Conservation (phyloP, 2,888 invertebrate species). For the Asteroscopus sphinx region DNA sequence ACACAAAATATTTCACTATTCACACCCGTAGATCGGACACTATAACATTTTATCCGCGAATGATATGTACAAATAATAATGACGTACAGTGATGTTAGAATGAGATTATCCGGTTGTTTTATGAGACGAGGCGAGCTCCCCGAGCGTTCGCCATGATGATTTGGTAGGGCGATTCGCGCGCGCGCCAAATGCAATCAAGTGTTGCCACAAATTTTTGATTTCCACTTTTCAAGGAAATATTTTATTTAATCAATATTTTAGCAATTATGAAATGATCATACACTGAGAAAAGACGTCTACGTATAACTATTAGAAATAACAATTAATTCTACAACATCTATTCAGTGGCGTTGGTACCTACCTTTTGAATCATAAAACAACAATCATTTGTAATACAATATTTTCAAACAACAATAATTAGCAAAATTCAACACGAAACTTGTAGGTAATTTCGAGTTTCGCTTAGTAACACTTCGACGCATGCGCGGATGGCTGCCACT, state of each 20-base stretch:
- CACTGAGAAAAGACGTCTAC: neutral
- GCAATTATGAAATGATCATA: neutral
- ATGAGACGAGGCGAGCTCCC: conserved; percentile 80
- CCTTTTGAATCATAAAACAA: too few species aligned
- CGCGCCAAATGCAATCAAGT: conserved; percentile 79
- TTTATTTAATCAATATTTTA: neutral
- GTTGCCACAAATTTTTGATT: conserved; percentile 59
- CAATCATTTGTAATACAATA: neutral
- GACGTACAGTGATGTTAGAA: conserved; percentile 58
- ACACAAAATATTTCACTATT: conserved; percentile 70
- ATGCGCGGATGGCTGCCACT: conserved; percentile 80
- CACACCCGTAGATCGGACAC: conserved; percentile 66
- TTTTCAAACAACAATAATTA: neutral
- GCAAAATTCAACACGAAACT: neutral
- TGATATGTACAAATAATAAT: conserved; percentile 45
- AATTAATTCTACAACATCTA: too few species aligned
- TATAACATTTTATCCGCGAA: conserved; percentile 80
- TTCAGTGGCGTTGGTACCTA: too few species aligned
- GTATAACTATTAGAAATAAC: too few species aligned
- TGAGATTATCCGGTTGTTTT: conserved; percentile 69
- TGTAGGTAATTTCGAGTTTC: conserved; percentile 23
- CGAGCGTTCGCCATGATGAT: conserved; percentile 83
- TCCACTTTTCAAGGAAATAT: conserved; percentile 17
- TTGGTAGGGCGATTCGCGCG: conserved; percentile 83
- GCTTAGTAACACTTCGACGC: conserved; percentile 72